Evolutionary conservation across 2,113 vertebrate species (phyloP).

Genomic region (Bujurquina vittata): DNA sequence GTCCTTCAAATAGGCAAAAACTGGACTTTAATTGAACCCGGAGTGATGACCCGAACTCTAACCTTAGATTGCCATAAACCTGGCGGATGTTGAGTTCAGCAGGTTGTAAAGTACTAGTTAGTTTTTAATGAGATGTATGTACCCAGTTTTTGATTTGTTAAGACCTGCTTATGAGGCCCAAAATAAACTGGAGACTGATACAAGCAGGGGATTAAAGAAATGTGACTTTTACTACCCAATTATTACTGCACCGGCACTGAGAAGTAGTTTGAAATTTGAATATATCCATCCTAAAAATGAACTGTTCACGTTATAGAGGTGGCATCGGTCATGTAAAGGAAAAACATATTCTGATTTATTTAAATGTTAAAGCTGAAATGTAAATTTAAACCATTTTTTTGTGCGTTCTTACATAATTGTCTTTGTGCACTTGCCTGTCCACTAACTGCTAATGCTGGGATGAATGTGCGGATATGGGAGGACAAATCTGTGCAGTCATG

Average conservation of each 20-base stretch:
- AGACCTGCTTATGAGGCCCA: too few species aligned
- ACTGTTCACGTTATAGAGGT: background rate
- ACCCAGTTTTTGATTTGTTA: too few species aligned
- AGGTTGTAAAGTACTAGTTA: too few species aligned
- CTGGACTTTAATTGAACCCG: background rate
- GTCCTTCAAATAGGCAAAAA: background rate
- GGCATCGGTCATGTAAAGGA: background rate
- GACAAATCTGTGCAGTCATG: background rate
- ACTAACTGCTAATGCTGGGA: background rate
- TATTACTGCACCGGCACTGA: background rate
- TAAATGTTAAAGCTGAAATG: background rate
- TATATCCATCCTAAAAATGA: background rate
- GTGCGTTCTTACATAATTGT: background rate
- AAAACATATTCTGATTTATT: background rate
- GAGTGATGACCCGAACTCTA: too few species aligned
- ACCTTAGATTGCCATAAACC: too few species aligned
- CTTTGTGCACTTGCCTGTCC: background rate
- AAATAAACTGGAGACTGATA: too few species aligned
- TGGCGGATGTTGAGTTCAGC: too few species aligned
- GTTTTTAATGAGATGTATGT: too few species aligned
- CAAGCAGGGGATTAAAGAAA: background rate
- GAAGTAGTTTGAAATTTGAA: background rate
- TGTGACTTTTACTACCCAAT: background rate
- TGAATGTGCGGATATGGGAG: background rate
- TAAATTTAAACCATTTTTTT: background rate